Evolutionary conservation across 2,797 vertebrate genomes (phyloP).

Genomic region (Hapalemur alaotrensis): DNA sequence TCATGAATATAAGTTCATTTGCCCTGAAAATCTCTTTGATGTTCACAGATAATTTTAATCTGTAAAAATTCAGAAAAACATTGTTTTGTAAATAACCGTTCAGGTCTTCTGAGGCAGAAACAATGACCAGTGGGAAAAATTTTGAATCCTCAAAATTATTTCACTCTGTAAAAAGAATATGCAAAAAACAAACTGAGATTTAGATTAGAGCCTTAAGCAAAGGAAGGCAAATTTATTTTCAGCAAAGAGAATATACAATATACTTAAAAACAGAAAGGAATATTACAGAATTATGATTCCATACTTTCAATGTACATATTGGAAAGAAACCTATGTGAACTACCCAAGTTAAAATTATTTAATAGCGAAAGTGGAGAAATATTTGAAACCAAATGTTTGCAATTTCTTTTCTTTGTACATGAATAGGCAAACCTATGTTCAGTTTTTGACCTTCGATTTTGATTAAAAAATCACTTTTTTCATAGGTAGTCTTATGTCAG

Average conservation of each 20-base stretch:
- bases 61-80: background rate
- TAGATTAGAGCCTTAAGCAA: background rate
- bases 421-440: background rate
- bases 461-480: background rate
- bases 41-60: background rate
- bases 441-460: background rate
- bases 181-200: background rate
- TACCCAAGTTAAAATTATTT: background rate
- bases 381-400: background rate
- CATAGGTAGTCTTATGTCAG: background rate
- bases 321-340: background rate
- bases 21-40: background rate
- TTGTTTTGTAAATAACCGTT: background rate
- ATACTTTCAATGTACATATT: background rate
- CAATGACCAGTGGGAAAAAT: background rate
- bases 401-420: background rate
- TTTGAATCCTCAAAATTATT: background rate
- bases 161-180: background rate
- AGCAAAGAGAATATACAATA: background rate
- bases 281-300: background rate
- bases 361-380: background rate
- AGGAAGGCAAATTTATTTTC: background rate
- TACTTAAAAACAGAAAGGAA: slow-evolving; percentile 1
- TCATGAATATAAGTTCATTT: background rate
- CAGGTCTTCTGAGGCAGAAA: background rate